Evolutionary conservation across 2,797 vertebrate species (phyloP).

Genomic region (Podargus strigoides): DNA sequence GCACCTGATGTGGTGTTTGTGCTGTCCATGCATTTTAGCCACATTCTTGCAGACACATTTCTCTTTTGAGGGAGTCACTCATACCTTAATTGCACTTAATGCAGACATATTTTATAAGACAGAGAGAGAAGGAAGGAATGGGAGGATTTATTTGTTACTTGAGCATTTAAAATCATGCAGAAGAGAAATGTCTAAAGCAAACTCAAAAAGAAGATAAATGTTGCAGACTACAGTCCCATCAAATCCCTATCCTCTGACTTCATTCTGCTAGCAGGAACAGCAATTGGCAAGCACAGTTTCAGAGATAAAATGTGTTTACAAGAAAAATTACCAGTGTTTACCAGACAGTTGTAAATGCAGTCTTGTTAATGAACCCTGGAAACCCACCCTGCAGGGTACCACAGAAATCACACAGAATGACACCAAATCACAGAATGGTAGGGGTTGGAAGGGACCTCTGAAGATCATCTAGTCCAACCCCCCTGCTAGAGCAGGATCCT

Average conservation of each 20-base stretch:
- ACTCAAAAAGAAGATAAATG: background rate
- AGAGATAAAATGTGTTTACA: background rate
- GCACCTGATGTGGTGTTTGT: background rate
- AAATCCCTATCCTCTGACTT: background rate
- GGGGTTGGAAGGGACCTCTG: no score
- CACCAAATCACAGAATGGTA: no score
- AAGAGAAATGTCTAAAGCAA: background rate
- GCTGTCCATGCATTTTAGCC: background rate
- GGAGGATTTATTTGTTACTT: background rate
- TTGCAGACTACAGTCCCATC: background rate
- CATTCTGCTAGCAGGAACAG: background rate
- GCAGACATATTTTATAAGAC: background rate
- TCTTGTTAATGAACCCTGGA: background rate
- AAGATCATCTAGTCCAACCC: no score
- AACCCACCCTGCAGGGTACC: background rate
- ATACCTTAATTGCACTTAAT: background rate
- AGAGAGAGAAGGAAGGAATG: background rate
- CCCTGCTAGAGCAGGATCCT: no score
- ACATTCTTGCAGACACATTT: rapidly evolving
- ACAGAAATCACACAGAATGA: no score
- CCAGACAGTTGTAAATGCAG: background rate
- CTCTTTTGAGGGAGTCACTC: background rate
- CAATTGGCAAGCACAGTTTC: background rate
- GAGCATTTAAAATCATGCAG: background rate
- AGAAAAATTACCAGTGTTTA: background rate